Evolutionary conservation across 2,113 vertebrate species (phyloP), one percentile per base, ranked within the genome.

Genomic region (Dipodomys spectabilis): DNA sequence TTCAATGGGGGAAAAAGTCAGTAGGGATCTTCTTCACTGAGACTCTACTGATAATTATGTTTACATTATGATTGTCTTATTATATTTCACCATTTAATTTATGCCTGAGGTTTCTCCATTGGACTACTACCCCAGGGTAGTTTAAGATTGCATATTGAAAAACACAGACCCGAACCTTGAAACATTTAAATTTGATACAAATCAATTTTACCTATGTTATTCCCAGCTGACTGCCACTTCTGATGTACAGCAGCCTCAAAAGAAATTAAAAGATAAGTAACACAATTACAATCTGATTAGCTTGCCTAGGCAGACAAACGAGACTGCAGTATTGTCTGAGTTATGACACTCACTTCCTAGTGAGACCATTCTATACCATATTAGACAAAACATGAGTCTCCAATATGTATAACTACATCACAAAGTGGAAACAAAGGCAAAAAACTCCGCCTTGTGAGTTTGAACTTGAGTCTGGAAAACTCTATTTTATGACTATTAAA

Each of bases 261-360:
- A 78, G 94, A 98, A 98, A 98, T 98, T 98, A 97, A 98, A 97
- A 97, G 94, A 94, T 97, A 98, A 98, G 96, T 98, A 98, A 98
- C 83, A 77, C 96, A 95, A 98, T 98, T 98, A 97, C 92, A 98
- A 96, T 95, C 95, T 97, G 88, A 98, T 98, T 98, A 98, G 96
- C 86, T 95, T 96, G 82, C 94, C 93, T 95, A 93, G 20, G 27
- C 85, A 97, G 97, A 95, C 96, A 97, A 98, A 98, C 94, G 82
- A 97, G 94, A 97, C 97, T 97, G 77, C 35, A 84, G 94, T 95
- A 95, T 95, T 91, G 57, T 92, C 69, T 2, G 11, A 97, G 86
- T 86, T 91, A 97, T 98, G 95, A 97, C 77, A 94, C 78, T 30
- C 25, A 82, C 92, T 97, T 98, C 95, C 95, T 97, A 97, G 96